Evolutionary conservation across 2,113 vertebrate species (phyloP), one percentile per base, ranked within the genome.

Genomic region (Cavia aperea): DNA sequence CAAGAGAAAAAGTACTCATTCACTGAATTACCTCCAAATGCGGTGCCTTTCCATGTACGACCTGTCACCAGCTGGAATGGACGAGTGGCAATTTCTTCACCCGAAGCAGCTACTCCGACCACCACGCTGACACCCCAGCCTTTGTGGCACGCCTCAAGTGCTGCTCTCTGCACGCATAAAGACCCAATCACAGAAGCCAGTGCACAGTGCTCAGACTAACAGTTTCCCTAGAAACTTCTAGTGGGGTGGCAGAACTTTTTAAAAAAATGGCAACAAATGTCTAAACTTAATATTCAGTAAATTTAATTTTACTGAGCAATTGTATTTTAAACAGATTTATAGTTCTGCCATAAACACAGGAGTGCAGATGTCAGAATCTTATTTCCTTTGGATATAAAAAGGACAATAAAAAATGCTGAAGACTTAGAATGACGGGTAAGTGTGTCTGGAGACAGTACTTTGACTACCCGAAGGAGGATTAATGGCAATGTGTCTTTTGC

Each of bases 11-110:
- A 15, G 33, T 63, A 66, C 15, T 54, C 9, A 49, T 60, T 12
- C 12, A n/a, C 0, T 10, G 18, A 72, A 51, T 97, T 97, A 98
- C 98, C 98, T 98, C 98, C 98, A 94, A 98, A 98, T 0, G 98
- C 98, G 0, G 98, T 98, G 58, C 98, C 98, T 97, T 98, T 98
- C 98, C 98, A 98, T 0, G 98, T 98, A 81, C 98, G 97, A 13
- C 98, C 98, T 3, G 98, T 98, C 16, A 98, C 98, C 0, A 98
- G 97, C 93, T 98, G 98, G 97, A 98, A 98, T 0, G 98, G 98
- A 51, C 98, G 97, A 3, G 98, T 98, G 81, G 98, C 39, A 11
- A 98, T 98, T 88, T 98, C 98, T 89, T 98, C 97, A 7, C 98
- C 98, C 4, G 97, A 70, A 49, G 96, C 98, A 82, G 98, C 98